Conservation (phyloP, 2,888 invertebrate species). For the Dyspetes luteomarginatus region DNA sequence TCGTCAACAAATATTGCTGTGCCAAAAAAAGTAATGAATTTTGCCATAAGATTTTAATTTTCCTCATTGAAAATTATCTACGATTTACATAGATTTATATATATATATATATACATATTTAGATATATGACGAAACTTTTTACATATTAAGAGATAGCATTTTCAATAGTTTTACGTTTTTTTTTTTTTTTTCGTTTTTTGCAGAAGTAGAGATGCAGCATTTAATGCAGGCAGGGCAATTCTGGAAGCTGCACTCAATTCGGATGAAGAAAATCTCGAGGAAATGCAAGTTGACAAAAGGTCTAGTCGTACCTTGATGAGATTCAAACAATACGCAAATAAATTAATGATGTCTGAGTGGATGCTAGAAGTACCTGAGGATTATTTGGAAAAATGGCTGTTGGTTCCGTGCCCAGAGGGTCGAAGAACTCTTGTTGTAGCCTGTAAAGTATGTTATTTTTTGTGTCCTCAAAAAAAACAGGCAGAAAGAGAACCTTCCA, state of each 20-base stretch:
- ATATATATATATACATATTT: too few species aligned
- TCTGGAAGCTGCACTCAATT: conserved; percentile 76
- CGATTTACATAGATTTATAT: neutral
- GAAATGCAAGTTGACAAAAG: conserved; percentile 66
- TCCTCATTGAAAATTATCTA: neutral
- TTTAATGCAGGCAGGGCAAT: conserved; percentile 84
- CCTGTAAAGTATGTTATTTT: conserved; percentile 85
- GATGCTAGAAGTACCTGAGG: conserved; percentile 93
- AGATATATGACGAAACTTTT: too few species aligned
- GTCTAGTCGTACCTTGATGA: conserved; percentile 36
- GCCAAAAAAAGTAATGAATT: conserved; percentile 78
- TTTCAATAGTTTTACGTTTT: neutral
- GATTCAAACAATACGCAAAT: conserved; percentile 79
- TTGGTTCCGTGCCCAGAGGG: conserved; percentile 94
- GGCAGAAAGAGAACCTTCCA: neutral
- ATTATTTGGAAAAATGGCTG: conserved; percentile 89
- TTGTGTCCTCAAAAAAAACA: neutral
- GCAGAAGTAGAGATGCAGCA: conserved; percentile 76
- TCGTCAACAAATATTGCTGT: conserved; percentile 75
- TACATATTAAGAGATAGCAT: conserved; percentile 2
- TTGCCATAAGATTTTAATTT: neutral
- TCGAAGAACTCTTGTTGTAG: conserved; percentile 91
- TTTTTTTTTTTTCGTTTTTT: conserved; percentile 20
- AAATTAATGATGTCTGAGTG: conserved; percentile 96
- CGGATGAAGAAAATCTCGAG: conserved; percentile 71